A percentile compares a stretch with the other conserved stretches of the same genome.
Evolutionary conservation across 2,113 vertebrate species (phyloP).

Genomic region (Mus musculus): GRCm39 chr10:11392001-11392500

Average conservation of each 20-base stretch:
- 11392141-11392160: background rate
- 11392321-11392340: background rate
- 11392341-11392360: background rate
- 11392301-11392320: background rate
- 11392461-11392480: background rate
- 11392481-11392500: background rate
- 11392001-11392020: background rate
- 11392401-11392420: background rate
- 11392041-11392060: background rate
- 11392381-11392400: background rate
- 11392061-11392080: background rate
- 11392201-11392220: background rate
- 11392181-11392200: background rate
- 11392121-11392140: background rate
- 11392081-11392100: background rate
- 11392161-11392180: conserved; percentile 10
- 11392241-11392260: background rate
- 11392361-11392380: background rate
- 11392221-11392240: background rate
- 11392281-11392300: background rate
- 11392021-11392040: background rate
- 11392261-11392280: background rate
- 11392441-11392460: background rate
- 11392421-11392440: background rate
- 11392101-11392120: background rate